These are phyloP conservation scores for Nudaria mundana DNA, from an alignment of 2,888 invertebrate genomes.

Conservation along the genomic window DNA sequence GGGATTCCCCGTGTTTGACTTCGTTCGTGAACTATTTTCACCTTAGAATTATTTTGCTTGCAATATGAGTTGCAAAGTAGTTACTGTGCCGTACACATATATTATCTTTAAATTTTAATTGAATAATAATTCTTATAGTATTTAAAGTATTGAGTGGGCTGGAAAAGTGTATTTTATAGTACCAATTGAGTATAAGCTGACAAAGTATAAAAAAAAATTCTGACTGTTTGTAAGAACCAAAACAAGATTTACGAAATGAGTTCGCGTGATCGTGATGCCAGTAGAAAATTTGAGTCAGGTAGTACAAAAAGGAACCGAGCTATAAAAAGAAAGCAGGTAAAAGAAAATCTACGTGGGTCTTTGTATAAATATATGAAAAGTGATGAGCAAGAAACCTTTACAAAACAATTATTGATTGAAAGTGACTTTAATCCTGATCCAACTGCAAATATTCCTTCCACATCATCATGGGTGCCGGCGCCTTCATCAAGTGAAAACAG, in stretches of 20 bases:
- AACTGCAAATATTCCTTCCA: slow-evolving; percentile 13
- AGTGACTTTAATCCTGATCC: too few relatives aligned
- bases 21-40: too few relatives aligned
- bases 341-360: slow-evolving; percentile 14
- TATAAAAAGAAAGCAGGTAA: slow-evolving; percentile 9
- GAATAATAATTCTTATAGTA: too few relatives aligned
- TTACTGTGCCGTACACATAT: slow-evolving; percentile 5
- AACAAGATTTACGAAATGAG: slow-evolving; percentile 15
- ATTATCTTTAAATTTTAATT: too few relatives aligned
- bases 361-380: too few relatives aligned
- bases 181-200: too few relatives aligned
- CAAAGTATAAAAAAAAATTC: slow-evolving; percentile 4
- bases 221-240: slow-evolving; percentile 3
- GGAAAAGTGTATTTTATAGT: not conserved
- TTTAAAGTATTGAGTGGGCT: slow-evolving; percentile 7
- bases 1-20: slow-evolving; percentile 1
- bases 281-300: slow-evolving; percentile 15
- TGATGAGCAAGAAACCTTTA: slow-evolving; percentile 11
- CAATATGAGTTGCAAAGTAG: slow-evolving; percentile 8
- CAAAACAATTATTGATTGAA: slow-evolving; percentile 4
- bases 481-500: too few relatives aligned
- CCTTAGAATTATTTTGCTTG: too few relatives aligned
- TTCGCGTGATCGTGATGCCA: slow-evolving; percentile 14
- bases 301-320: slow-evolving; percentile 9
- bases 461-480: slow-evolving; percentile 10